Base-by-base conservation (phyloP, 2,888 invertebrate species). In the Agrypnus murinus region DNA sequence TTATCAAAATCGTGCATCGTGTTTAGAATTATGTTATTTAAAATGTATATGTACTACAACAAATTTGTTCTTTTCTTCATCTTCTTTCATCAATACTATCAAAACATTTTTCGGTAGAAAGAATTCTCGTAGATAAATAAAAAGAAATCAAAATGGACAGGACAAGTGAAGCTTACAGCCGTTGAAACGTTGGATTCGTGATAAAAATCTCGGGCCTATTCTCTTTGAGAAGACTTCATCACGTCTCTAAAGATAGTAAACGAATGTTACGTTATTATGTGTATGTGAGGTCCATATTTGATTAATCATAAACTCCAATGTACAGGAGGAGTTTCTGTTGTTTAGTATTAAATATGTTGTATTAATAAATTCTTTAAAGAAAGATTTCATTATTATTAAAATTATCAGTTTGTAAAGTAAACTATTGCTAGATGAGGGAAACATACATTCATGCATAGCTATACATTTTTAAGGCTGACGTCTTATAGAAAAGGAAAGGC, bases 161-260 rank as follows among this genome's bases (percentile, higher is more conserved):
- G 19, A 34, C 53, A 40, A 60, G 60, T 43, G 55, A 67, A 60
- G 50, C 50, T 43, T 59, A 50, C 64, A 65, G 62, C 64, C 63
- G 69, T 69, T 69, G 64, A 69, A 69, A 64, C 57, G 63, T 57
- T 55, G 62, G 32, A 67, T 62, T 38, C 48, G 34, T 50, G 69
- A 69, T 69, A 69, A 64, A 25, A 69, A 69, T 69, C 69, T 63
- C 53, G 58, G 31, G 36, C 62, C 68, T 69, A 63, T 69, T 55
- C 68, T 63, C 63, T 15, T n/a, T 17, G 63, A 69, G 57, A 63
- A 69, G 63, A 48, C 63, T 69, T 69, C 55, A 69, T 69, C 68
- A 69, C 63, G 68, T 60, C 60, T 60, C 60, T 60, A 60, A 36
- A 62, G 62, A 45, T 67, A 40, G 50, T 60, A 40, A 59, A 34